Percentiles rank a stretch among this genome's conserved stretches.
Conservation (phyloP, 2,888 invertebrate genomes). For the Anodontia alba region DNA sequence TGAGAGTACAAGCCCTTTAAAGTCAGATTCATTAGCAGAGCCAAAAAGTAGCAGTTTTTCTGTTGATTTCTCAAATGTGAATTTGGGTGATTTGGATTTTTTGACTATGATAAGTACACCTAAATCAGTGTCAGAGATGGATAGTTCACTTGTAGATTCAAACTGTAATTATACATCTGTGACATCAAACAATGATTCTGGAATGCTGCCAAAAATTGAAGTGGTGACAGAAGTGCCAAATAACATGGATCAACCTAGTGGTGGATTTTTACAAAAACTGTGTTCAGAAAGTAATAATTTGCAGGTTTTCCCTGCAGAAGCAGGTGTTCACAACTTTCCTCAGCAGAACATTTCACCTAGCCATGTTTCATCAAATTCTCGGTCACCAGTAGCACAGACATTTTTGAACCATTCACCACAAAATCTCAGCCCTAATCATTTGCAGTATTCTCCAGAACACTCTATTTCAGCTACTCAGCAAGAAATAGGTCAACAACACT, state of each 20-base stretch:
- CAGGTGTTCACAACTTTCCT: not conserved
- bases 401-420: not conserved
- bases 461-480: not conserved
- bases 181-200: not conserved
- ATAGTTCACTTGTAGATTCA: not conserved
- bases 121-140: constrained; percentile 17
- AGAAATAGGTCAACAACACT: not conserved
- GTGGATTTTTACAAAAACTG: constrained; percentile 33
- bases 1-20: not conserved
- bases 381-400: not conserved
- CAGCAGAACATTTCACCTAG: not conserved
- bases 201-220: not conserved
- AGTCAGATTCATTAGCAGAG: not conserved
- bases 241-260: not conserved
- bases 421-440: not conserved
- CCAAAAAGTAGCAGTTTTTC: constrained; percentile 24
- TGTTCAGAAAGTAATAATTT: constrained; percentile 23
- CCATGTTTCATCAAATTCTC: not conserved
- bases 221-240: not conserved
- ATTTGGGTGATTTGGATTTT: constrained; percentile 53
- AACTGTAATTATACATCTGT: not conserved
- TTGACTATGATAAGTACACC: constrained; percentile 50
- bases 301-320: not conserved
- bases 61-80: constrained; percentile 57
- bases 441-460: not conserved